A percentile compares a stretch with the other conserved stretches of the same genome.
phyloP scores from a whole-genome alignment of 2,888 invertebrate genomes.

The Epistrophe eligans region DNA sequence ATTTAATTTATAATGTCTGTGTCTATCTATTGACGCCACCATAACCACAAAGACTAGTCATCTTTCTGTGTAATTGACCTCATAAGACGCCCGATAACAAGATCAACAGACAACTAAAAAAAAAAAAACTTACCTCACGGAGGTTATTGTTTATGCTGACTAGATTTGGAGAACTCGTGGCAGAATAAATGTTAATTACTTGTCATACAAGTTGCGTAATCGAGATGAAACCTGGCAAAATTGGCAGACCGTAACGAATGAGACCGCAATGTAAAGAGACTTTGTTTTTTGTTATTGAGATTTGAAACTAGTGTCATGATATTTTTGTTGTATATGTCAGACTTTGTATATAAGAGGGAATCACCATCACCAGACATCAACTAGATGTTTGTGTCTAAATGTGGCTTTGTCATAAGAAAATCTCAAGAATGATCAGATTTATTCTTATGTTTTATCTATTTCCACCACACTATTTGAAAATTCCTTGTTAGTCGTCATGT shows the following conservation, averaged over 20 bases:
- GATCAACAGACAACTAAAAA: not conserved
- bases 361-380: not conserved
- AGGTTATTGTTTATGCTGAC: not conserved
- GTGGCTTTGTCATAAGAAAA: conserved; percentile 27
- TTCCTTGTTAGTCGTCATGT: conserved; percentile 32
- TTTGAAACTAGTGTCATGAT: conserved; percentile 5
- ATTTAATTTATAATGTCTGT: not conserved
- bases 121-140: not conserved
- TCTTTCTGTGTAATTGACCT: conserved; percentile 16
- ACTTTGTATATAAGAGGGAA: not conserved
- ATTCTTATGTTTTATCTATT: not conserved
- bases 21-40: conserved; percentile 22
- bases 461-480: conserved; percentile 10
- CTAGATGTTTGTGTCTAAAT: conserved; percentile 9
- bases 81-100: conserved; percentile 13
- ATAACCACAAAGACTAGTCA: conserved; percentile 10
- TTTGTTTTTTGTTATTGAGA: not conserved
- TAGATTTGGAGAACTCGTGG: conserved; percentile 55
- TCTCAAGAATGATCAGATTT: not conserved
- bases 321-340: not conserved
- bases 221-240: conserved; percentile 52
- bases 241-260: conserved; percentile 38
- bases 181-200: conserved; percentile 63
- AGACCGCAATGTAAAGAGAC: conserved; percentile 14
- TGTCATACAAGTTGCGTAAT: conserved; percentile 58